Percentiles rank a stretch among this genome's conserved stretches.
These are phyloP conservation scores for Tiliqua scincoides DNA, from an alignment of 2,113 vertebrate species.

Conservation along the genomic window DNA sequence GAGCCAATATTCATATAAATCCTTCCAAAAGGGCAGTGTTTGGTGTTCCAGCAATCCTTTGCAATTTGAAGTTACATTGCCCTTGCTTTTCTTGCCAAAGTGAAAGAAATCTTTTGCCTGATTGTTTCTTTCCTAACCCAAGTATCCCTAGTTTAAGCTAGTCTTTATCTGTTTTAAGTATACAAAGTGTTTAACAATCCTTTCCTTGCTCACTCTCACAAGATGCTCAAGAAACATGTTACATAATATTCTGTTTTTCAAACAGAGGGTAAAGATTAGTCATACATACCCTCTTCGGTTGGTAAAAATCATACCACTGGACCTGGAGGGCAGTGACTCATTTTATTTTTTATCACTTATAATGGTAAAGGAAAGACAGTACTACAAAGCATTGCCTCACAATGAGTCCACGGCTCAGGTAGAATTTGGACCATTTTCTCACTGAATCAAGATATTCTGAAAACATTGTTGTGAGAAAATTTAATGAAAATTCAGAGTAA, in stretches of 20 bases:
- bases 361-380: neutral
- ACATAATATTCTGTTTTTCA: neutral
- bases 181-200: neutral
- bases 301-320: neutral
- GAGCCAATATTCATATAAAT: constrained; percentile 2
- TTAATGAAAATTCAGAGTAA: too few species aligned
- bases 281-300: neutral
- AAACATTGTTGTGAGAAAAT: too few species aligned
- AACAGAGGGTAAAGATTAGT: neutral
- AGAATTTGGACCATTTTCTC: neutral
- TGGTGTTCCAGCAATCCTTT: neutral
- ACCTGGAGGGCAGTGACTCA: too few species aligned
- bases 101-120: neutral
- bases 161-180: neutral
- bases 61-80: too few species aligned
- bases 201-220: neutral
- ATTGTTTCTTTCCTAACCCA: neutral
- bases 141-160: neutral
- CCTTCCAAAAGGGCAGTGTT: neutral
- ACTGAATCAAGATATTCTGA: neutral
- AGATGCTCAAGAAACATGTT: neutral
- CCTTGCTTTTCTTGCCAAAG: neutral
- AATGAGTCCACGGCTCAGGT: neutral
- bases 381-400: neutral
- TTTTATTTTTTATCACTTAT: neutral